phyloP scores from a whole-genome alignment of 1,140 invertebrate species.

The Aphelinus atriplicis region DNA sequence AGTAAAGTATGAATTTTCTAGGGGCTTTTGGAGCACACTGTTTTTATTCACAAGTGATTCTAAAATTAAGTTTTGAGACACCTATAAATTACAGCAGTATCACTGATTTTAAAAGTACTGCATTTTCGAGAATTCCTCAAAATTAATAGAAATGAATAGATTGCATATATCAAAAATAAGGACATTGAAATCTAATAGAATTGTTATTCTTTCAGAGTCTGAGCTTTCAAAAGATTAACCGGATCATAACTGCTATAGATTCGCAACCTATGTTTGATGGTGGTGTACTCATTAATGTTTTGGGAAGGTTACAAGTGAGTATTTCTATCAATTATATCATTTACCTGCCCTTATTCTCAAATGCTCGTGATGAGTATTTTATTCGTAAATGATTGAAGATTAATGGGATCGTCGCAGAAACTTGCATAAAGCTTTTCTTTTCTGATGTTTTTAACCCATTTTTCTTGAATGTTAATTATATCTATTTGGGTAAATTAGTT shows the following conservation, averaged over 20 bases:
- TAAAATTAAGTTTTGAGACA: too few relatives aligned
- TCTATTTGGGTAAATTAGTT: background rate
- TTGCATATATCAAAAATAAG: background rate
- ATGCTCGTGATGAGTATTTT: too few relatives aligned
- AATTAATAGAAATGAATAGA: background rate
- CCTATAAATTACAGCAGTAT: too few relatives aligned
- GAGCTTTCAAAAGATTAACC: conserved; percentile 91
- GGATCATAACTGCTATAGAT: conserved; percentile 91
- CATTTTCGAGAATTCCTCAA: too few relatives aligned
- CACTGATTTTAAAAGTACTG: too few relatives aligned
- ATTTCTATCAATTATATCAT: too few relatives aligned
- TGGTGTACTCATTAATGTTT: conserved; percentile 91
- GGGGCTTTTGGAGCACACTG: too few relatives aligned
- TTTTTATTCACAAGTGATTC: too few relatives aligned
- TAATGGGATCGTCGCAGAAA: conserved; percentile 29
- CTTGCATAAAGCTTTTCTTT: conserved; percentile 18
- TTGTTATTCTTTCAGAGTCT: conserved; percentile 73
- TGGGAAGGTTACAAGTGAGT: conserved; percentile 91
- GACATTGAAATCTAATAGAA: background rate
- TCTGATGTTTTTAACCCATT: conserved; percentile 6
- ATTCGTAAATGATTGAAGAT: conserved; percentile 9
- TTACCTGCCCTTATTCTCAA: too few relatives aligned
- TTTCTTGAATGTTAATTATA: conserved; percentile 1
- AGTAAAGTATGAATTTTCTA: too few relatives aligned
- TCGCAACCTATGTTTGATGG: conserved; percentile 96